Percentiles rank a stretch among this genome's conserved stretches.
Evolutionary conservation across 2,113 vertebrate species (phyloP).

Genomic region (Semnornis frantzii): DNA sequence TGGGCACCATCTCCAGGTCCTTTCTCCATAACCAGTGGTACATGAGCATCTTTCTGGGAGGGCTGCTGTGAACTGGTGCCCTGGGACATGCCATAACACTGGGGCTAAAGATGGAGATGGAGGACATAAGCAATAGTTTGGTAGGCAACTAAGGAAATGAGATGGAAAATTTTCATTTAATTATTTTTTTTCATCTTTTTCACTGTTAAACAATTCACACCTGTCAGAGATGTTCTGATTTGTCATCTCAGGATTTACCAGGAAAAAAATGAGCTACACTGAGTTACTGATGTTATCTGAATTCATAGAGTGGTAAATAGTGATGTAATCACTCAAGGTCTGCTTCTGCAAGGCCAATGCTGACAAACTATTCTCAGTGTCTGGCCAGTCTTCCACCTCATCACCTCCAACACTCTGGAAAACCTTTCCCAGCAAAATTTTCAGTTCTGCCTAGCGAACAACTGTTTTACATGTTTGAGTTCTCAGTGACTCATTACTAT

Average conservation of each 20-base stretch:
- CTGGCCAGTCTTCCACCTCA: background rate
- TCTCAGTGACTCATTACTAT: background rate
- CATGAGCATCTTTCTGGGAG: background rate
- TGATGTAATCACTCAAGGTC: background rate
- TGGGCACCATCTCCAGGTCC: background rate
- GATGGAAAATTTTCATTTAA: background rate
- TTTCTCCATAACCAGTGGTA: background rate
- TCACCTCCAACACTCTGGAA: background rate
- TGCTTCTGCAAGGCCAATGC: background rate
- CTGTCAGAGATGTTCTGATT: background rate
- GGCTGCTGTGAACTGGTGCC: background rate
- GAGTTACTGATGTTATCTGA: background rate
- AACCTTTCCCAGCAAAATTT: background rate
- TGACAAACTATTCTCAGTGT: background rate
- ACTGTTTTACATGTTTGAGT: background rate
- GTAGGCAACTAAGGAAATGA: background rate
- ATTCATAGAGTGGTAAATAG: background rate
- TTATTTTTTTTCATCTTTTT: background rate
- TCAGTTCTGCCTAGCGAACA: background rate
- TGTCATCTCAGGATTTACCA: background rate
- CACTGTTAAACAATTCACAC: background rate
- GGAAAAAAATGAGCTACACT: background rate
- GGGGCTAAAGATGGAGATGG: background rate
- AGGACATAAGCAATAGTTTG: background rate
- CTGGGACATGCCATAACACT: background rate